Evolutionary conservation across 2,888 invertebrate genomes (phyloP).

Genomic region (Acrocera orbiculus): DNA sequence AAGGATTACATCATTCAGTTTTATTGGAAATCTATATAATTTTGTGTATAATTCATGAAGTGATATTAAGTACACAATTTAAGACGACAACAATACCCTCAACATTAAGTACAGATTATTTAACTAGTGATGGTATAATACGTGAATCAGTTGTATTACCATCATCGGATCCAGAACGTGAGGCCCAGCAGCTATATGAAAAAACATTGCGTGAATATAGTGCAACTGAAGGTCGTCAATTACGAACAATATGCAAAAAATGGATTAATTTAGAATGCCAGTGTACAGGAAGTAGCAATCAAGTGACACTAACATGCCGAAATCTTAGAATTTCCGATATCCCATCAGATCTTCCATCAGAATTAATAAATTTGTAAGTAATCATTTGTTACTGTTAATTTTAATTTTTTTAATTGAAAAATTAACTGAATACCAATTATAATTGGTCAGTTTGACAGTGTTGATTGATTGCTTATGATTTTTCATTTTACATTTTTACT

Average conservation of each 20-base stretch:
- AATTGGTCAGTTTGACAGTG: too few species aligned
- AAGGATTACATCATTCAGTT: too few species aligned
- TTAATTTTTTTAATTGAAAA: too few species aligned
- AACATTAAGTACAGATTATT: constrained; percentile 14
- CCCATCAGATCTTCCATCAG: constrained; percentile 25
- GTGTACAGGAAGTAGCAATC: constrained; percentile 23
- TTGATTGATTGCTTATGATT: too few species aligned
- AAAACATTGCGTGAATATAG: constrained; percentile 19
- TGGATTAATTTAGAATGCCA: constrained; percentile 27
- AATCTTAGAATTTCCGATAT: constrained; percentile 25
- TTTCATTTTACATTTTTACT: too few species aligned
- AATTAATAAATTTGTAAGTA: constrained; percentile 27
- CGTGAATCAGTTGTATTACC: constrained; percentile 29
- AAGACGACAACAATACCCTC: not conserved
- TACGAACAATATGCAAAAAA: constrained; percentile 24
- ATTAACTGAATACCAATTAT: too few species aligned
- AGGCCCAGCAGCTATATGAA: constrained; percentile 29
- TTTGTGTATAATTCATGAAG: constrained; percentile 8
- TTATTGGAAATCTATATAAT: too few species aligned
- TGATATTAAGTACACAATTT: not conserved
- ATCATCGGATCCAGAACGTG: constrained; percentile 26
- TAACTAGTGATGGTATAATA: constrained; percentile 12
- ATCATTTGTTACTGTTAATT: too few species aligned
- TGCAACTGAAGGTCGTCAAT: constrained; percentile 10
- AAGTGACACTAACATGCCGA: constrained; percentile 25